phyloP scores from a whole-genome alignment of 2,797 vertebrate species.

The Linurgus olivaceus region DNA sequence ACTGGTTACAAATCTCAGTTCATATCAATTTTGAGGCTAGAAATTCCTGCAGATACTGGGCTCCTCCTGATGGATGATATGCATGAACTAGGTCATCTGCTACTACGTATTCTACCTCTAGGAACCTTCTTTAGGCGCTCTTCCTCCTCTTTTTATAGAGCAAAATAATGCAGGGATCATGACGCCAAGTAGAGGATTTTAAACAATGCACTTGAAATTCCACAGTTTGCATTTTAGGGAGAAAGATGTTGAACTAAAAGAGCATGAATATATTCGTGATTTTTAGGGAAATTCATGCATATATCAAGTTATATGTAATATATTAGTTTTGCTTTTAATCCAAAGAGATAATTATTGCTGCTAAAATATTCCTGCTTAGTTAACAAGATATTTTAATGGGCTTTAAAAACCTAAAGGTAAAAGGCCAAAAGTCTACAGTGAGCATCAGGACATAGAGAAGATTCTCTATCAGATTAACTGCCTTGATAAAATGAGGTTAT shows the following conservation, averaged over 20 bases:
- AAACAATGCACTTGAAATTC: not conserved
- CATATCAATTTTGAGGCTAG: not conserved
- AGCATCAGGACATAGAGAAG: not conserved
- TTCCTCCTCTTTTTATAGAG: not conserved
- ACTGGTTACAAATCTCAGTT: not conserved
- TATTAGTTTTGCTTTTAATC: conserved; percentile 44
- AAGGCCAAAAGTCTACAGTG: not conserved
- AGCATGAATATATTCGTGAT: not conserved
- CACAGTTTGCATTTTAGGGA: not conserved
- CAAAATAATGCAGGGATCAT: not conserved
- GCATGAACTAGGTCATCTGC: not conserved
- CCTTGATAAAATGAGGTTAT: conserved; percentile 20
- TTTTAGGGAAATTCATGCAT: not conserved
- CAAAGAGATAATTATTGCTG: conserved; percentile 19
- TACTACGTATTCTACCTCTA: rapidly evolving
- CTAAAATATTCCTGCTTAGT: conserved; percentile 18
- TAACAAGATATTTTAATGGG: conserved; percentile 11
- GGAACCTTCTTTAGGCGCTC: not conserved
- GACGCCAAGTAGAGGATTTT: not conserved
- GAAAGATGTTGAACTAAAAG: not conserved
- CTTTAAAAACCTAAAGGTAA: conserved; percentile 27
- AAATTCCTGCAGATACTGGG: not conserved
- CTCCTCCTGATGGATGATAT: not conserved
- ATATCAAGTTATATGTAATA: not conserved
- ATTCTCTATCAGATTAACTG: conserved; percentile 2